These are phyloP conservation scores for Ichneumon xanthorius DNA, from an alignment of 2,888 invertebrate species.

Conservation along the genomic window DNA sequence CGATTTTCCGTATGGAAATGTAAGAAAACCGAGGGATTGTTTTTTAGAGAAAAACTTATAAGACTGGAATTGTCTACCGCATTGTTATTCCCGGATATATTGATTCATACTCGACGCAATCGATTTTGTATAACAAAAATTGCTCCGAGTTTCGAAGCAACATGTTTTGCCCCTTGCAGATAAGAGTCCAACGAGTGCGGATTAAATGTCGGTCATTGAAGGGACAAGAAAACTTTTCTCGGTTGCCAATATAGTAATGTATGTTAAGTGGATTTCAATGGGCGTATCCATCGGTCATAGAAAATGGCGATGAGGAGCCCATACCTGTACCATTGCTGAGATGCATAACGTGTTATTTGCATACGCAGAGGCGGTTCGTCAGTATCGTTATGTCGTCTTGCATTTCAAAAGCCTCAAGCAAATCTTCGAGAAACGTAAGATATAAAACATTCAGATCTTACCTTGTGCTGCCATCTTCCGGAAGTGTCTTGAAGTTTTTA, in stretches of 20 bases:
- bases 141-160: no score
- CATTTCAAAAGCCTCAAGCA: conserved; percentile 6
- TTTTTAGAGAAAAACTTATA: background rate
- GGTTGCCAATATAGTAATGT: background rate
- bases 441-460: background rate
- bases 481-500: background rate
- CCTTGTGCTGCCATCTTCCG: conserved; percentile 26
- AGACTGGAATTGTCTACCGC: background rate
- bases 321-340: background rate
- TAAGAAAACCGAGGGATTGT: no score
- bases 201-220: background rate
- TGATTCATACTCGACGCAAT: background rate
- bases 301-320: conserved; percentile 31
- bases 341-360: conserved; percentile 15
- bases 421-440: background rate
- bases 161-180: background rate
- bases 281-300: conserved; percentile 20
- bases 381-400: conserved; percentile 6
- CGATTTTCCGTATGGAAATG: background rate
- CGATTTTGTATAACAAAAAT: no score
- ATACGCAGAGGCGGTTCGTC: conserved; percentile 4
- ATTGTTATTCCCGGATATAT: background rate
- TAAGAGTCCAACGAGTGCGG: background rate
- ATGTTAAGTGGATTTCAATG: conserved; percentile 11
- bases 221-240: background rate